These are phyloP conservation scores for Erebia epiphron DNA, from an alignment of 2,888 invertebrate genomes.

Conservation along the genomic window DNA sequence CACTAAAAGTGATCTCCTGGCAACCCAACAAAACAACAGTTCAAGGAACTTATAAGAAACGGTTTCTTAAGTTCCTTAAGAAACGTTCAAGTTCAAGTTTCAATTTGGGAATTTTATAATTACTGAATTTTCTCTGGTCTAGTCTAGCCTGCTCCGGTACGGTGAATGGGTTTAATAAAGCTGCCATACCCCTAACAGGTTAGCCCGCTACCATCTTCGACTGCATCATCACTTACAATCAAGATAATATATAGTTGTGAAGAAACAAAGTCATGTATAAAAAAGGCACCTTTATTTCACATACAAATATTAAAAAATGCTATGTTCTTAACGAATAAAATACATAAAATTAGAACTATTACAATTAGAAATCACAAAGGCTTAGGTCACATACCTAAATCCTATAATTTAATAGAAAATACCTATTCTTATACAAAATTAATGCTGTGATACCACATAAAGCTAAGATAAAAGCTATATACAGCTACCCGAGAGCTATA, in stretches of 20 bases:
- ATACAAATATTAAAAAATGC: conserved; percentile 2
- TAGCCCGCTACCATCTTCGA: no score
- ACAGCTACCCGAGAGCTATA: conserved; percentile 43
- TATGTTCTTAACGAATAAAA: neutral
- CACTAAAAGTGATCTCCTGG: no score
- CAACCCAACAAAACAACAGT: no score
- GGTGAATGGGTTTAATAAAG: no score
- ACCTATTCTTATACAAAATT: conserved; percentile 20
- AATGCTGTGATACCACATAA: conserved; percentile 33
- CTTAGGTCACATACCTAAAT: conserved; percentile 21
- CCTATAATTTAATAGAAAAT: conserved; percentile 19
- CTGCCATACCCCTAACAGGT: no score
- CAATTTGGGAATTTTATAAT: no score
- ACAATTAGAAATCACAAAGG: conserved; percentile 27
- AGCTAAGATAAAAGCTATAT: conserved; percentile 38
- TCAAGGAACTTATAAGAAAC: no score
- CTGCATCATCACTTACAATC: no score
- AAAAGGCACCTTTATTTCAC: conserved; percentile 35
- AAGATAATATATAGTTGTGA: neutral
- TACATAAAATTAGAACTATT: conserved; percentile 22
- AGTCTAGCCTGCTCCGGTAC: no score
- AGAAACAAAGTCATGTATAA: conserved; percentile 12
- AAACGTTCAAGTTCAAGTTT: no score
- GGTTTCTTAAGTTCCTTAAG: no score
- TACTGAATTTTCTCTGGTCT: no score